Percentiles rank a stretch among this genome's conserved stretches.
Evolutionary conservation across 2,888 invertebrate species (phyloP).

Genomic region (Rotaria socialis): DNA sequence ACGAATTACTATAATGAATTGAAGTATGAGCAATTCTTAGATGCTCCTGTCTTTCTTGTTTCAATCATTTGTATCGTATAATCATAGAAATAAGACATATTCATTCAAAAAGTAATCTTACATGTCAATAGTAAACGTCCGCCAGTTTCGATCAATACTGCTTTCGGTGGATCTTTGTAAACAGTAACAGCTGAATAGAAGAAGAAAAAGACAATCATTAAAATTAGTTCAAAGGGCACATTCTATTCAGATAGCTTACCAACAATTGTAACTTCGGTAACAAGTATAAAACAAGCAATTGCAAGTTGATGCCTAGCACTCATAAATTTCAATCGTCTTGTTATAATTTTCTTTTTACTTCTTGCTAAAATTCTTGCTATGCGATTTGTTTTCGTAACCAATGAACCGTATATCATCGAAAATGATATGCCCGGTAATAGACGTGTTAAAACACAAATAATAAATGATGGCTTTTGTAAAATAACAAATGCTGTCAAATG

Average conservation of each 20-base stretch:
- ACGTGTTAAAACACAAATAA: conserved; percentile 72
- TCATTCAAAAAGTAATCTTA: conserved; percentile 50
- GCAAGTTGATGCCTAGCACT: conserved; percentile 62
- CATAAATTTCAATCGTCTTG: conserved; percentile 73
- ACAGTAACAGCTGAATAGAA: background rate
- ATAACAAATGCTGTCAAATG: conserved; percentile 49
- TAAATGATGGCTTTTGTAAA: conserved; percentile 37
- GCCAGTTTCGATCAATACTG: conserved; percentile 47
- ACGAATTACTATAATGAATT: no score
- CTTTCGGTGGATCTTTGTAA: conserved; percentile 36
- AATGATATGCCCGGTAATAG: conserved; percentile 90
- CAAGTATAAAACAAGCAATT: conserved; percentile 78
- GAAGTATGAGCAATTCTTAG: no score
- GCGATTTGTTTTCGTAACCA: conserved; percentile 92
- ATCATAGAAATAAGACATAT: background rate
- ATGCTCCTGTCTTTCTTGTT: no score
- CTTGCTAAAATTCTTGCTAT: conserved; percentile 93
- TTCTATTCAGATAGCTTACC: conserved; percentile 48
- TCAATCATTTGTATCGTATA: no score
- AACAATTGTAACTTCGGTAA: conserved; percentile 75
- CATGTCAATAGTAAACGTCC: conserved; percentile 56
- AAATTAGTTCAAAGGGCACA: no score
- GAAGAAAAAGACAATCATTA: background rate
- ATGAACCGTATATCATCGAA: conserved; percentile 89
- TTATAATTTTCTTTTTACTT: conserved; percentile 83